A percentile compares a stretch with the other conserved stretches of the same genome.
Conservation (phyloP, 2,113 vertebrate species). For the Connochaetes taurinus region DNA sequence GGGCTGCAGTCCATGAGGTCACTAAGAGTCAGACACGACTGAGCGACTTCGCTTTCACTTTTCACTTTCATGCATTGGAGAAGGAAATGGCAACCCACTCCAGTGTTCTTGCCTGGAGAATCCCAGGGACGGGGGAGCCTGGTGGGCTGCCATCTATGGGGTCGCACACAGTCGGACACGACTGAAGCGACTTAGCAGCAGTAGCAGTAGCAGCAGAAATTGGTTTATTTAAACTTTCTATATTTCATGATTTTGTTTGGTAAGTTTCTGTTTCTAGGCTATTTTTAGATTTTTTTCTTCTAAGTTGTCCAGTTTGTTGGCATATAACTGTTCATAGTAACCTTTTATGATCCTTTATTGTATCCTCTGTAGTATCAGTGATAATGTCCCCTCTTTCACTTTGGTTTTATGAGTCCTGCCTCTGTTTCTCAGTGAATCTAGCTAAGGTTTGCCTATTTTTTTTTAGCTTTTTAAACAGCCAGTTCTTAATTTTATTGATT, state of each 20-base stretch:
- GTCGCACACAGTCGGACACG: fast-evolving
- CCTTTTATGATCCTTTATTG: not conserved
- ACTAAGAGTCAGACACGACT: no score
- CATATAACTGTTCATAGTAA: not conserved
- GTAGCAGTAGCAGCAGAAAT: not conserved
- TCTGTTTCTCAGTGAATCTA: not conserved
- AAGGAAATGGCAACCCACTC: no score
- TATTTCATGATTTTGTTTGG: not conserved
- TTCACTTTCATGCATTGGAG: no score
- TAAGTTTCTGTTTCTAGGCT: not conserved
- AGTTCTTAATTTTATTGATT: not conserved
- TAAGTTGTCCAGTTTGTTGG: not conserved
- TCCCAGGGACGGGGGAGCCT: no score
- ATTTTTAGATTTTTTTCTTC: not conserved
- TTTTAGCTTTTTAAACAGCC: not conserved
- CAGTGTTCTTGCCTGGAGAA: no score
- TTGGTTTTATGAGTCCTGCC: not conserved
- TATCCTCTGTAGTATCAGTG: not conserved
- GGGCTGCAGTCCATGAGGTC: no score
- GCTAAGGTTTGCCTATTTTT: not conserved
- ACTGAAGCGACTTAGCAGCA: no score
- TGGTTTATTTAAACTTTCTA: not conserved
- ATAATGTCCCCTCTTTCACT: not conserved
- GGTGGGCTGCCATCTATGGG: no score
- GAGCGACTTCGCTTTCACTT: no score